Base-by-base conservation (phyloP, 2,888 invertebrate species). In the Euphydryas editha region DNA sequence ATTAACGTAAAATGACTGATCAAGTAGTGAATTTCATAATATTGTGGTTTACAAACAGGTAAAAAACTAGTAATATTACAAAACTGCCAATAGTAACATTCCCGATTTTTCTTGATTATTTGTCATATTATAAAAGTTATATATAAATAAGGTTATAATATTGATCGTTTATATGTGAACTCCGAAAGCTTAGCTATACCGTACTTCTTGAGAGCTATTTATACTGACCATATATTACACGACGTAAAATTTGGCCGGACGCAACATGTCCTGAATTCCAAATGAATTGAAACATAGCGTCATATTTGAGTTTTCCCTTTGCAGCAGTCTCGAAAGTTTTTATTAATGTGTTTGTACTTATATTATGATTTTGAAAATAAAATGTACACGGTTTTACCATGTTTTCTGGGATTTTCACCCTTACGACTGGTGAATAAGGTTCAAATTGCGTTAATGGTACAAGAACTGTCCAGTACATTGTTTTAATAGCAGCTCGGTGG, bases 221-320 rank as follows among this genome's bases (percentile, higher is more conserved):
- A 44, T 57, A 60, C 63, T 57, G 59, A 60, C 63, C 59, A 55
- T 57, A 63, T 13, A 49, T 57, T 63, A 57, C 73, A 54, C 15
- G 72, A 76, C 73, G 73, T 76, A 74, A 76, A 74, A 74, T 70
- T 70, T 69, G 69, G 68, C 71, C 67, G 74, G 75, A 75, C 73
- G 63, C 63, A 73, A 78, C 84, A 82, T 80, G 85, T 75, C 74
- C 77, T 76, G 86, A 87, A 88, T 88, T 75, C 74, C 76, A 78
- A 84, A 87, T 84, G 84, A 84, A 80, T 76, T 78, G 78, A 78
- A 80, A 78, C 80, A 79, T 67, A 77, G 74, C 74, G 75, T 79
- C 74, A 79, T 81, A 82, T 84, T 80, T 81, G 80, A 81, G 76
- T 78, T 79, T 73, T 67, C 70, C 72, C 72, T 68, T 73, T 76